Conservation (phyloP, 2,888 invertebrate species). For the Caenorhabditis becei region DNA sequence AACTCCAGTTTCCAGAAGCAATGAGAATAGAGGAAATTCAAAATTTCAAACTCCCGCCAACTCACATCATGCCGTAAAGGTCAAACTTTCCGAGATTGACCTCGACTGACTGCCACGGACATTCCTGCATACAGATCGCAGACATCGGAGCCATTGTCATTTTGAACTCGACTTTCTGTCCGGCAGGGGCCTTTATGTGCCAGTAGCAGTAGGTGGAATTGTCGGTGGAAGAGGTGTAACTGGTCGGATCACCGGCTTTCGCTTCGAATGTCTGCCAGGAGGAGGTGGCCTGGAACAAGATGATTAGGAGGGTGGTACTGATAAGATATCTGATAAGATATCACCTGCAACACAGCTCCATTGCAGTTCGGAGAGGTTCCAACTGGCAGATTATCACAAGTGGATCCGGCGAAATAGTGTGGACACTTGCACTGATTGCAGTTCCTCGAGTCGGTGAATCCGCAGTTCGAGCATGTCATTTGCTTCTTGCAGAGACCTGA, state of each 20-base stretch:
- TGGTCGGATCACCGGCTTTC: conserved; percentile 57
- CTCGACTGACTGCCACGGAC: conserved; percentile 62
- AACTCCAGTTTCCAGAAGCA: too few species aligned
- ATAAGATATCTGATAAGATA: background rate
- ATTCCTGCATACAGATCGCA: conserved; percentile 57
- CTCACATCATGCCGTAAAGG: conserved; percentile 59
- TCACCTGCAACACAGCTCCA: conserved; percentile 42
- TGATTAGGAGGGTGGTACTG: background rate
- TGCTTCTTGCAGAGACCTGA: conserved; percentile 38
- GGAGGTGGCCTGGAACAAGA: conserved; percentile 43
- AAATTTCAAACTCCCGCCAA: background rate
- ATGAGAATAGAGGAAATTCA: background rate
- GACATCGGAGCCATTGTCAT: conserved; percentile 28
- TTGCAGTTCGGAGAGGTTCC: conserved; percentile 54
- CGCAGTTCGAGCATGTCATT: conserved; percentile 47
- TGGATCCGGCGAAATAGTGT: conserved; percentile 44
- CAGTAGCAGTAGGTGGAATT: conserved; percentile 58
- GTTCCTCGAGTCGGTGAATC: conserved; percentile 53
- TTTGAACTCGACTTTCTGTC: conserved; percentile 38
- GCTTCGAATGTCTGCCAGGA: conserved; percentile 58
- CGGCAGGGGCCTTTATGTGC: conserved; percentile 54
- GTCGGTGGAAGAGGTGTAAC: conserved; percentile 41
- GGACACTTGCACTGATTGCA: conserved; percentile 64
- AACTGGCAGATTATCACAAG: conserved; percentile 36
- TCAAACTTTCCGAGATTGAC: conserved; percentile 60